A percentile compares a stretch with the other conserved stretches of the same genome.
These are phyloP conservation scores for Montipora capitata DNA, from an alignment of 92 coral and sea anemone species.

Conservation along the genomic window DNA sequence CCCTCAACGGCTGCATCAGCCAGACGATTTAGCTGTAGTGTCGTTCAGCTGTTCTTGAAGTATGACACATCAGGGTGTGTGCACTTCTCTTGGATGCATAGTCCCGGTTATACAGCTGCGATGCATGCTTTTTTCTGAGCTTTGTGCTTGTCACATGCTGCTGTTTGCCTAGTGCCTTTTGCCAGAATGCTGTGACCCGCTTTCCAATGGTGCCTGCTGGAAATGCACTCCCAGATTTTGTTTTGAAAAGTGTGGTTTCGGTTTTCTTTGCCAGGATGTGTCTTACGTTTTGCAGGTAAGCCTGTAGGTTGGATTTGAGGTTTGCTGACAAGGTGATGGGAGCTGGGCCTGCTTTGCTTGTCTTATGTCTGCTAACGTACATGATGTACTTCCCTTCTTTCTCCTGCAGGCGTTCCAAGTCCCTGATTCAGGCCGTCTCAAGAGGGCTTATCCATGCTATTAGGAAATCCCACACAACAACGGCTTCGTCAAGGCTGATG, in stretches of 20 bases:
- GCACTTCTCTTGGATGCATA: not conserved
- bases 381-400: not conserved
- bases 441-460: not conserved
- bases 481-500: not conserved
- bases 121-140: not conserved
- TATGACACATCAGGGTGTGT: not conserved
- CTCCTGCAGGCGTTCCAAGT: not conserved
- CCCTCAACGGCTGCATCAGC: not conserved
- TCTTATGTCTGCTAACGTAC: not conserved
- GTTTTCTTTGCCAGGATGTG: not conserved
- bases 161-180: not conserved
- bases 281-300: no score
- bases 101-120: not conserved
- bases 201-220: not conserved
- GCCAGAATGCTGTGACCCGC: not conserved
- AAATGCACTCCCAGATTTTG: not conserved
- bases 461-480: not conserved
- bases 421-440: not conserved
- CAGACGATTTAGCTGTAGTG: not conserved
- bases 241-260: not conserved
- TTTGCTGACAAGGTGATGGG: not conserved
- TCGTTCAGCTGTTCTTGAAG: not conserved
- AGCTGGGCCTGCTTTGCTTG: slow-evolving; percentile 1
- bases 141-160: not conserved
- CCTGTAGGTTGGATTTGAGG: not conserved